Percentiles rank a stretch among this genome's conserved stretches.
Evolutionary conservation across 2,888 invertebrate genomes (phyloP).

Genomic region (Coenonympha arcania): DNA sequence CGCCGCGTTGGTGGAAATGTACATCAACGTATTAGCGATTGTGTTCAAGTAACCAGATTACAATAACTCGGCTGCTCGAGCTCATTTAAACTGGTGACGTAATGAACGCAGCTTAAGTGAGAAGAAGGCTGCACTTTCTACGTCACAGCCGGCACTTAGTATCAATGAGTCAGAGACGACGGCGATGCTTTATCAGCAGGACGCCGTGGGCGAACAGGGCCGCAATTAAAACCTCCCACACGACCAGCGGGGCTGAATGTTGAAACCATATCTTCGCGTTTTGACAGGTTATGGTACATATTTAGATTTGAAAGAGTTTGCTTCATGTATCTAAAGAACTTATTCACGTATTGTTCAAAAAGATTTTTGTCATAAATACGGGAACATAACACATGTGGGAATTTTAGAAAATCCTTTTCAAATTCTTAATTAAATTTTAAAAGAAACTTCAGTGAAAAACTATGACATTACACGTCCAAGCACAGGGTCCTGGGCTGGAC

Average conservation of each 20-base stretch:
- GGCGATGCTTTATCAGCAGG: constrained; percentile 27
- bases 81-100: too few species aligned
- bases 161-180: constrained; percentile 29
- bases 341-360: not conserved
- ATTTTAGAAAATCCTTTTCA: too few species aligned
- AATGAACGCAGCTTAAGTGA: constrained; percentile 1
- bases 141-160: constrained; percentile 26
- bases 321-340: not conserved
- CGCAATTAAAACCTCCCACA: constrained; percentile 32
- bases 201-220: constrained; percentile 32
- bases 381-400: too few species aligned
- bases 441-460: too few species aligned
- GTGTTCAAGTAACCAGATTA: too few species aligned
- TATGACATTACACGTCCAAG: too few species aligned
- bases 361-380: too few species aligned
- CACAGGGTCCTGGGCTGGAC: too few species aligned
- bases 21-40: too few species aligned
- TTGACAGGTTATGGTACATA: constrained; percentile 20
- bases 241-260: constrained; percentile 16
- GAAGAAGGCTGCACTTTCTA: constrained; percentile 26
- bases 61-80: too few species aligned
- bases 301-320: constrained; percentile 4
- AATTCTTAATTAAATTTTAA: too few species aligned
- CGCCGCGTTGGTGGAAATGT: too few species aligned
- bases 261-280: constrained; percentile 23